Evolutionary conservation across 2,888 invertebrate genomes (phyloP).

Genomic region (Andrena bucephala): DNA sequence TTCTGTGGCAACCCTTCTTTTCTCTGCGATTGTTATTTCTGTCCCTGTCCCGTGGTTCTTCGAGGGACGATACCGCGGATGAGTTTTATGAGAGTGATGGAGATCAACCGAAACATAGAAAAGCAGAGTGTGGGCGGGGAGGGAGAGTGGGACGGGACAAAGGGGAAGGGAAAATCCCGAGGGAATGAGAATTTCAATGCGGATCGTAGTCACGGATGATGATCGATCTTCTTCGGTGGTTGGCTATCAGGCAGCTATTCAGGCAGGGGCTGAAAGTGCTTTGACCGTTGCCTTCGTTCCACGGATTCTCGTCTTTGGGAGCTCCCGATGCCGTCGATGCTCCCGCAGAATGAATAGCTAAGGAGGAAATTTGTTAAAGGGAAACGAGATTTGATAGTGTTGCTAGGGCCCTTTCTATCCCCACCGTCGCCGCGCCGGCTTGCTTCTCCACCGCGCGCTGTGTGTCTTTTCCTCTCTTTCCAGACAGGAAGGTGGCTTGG

Average conservation of each 20-base stretch:
- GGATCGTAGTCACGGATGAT: conserved; percentile 45
- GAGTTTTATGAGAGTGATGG: conserved; percentile 7
- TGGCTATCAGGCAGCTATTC: conserved; percentile 33
- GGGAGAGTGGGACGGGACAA: neutral
- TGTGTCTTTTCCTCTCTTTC: neutral
- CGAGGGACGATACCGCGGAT: conserved; percentile 20
- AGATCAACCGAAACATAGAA: conserved; percentile 3
- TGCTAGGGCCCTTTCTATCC: conserved; percentile 1
- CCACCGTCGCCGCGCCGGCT: neutral
- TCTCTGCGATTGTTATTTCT: neutral
- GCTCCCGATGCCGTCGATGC: conserved; percentile 9
- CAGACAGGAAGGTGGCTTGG: neutral
- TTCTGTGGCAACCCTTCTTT: conserved; percentile 53
- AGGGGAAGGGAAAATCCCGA: conserved; percentile 12
- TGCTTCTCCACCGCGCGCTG: neutral
- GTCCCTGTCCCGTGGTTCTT: conserved; percentile 5
- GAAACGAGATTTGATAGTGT: conserved; percentile 39
- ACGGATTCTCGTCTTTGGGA: conserved; percentile 10
- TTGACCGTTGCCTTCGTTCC: conserved; percentile 48
- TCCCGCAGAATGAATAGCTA: conserved; percentile 23
- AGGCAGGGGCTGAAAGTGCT: conserved; percentile 36
- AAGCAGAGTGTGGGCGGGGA: too few species aligned
- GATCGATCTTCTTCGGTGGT: conserved; percentile 57
- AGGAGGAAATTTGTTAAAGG: conserved; percentile 57
- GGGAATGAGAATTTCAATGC: conserved; percentile 48